A percentile compares a stretch with the other conserved stretches of the same genome.
Evolutionary conservation across 2,797 vertebrate genomes (phyloP).

Genomic region (Salmo trutta): DNA sequence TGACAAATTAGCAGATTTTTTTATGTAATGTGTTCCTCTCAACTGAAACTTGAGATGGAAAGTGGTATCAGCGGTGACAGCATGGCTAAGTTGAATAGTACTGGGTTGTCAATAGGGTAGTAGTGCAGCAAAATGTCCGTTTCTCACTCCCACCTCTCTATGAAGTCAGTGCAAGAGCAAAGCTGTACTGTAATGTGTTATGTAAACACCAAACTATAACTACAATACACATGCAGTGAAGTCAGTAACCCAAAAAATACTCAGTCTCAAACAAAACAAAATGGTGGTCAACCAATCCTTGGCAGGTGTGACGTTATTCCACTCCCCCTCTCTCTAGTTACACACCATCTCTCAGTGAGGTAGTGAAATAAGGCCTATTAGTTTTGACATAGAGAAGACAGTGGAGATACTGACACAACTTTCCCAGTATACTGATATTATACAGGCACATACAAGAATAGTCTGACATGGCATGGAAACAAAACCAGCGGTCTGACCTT

Average conservation of each 20-base stretch:
- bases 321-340: no score
- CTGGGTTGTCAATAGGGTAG: slow-evolving; percentile 12
- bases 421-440: not conserved
- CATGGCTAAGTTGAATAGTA: slow-evolving; percentile 13
- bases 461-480: slow-evolving; percentile 8
- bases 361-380: not conserved
- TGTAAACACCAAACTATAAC: slow-evolving; percentile 3
- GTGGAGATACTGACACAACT: not conserved
- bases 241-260: not conserved
- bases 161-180: no score
- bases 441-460: no score
- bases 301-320: no score
- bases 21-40: no score
- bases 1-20: no score
- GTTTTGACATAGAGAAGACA: not conserved
- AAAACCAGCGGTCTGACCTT: slow-evolving; percentile 4
- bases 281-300: slow-evolving; percentile 29
- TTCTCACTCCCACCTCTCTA: slow-evolving; percentile 28
- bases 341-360: no score
- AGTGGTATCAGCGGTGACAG: no score
- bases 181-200: not conserved
- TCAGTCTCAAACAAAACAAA: slow-evolving; percentile 40
- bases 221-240: not conserved
- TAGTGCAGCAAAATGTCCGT: slow-evolving; percentile 20
- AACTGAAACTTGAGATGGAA: no score